Evolutionary conservation across 2,113 vertebrate species (phyloP), one percentile per base, ranked within the genome.

Genomic region (Tinamus guttatus): DNA sequence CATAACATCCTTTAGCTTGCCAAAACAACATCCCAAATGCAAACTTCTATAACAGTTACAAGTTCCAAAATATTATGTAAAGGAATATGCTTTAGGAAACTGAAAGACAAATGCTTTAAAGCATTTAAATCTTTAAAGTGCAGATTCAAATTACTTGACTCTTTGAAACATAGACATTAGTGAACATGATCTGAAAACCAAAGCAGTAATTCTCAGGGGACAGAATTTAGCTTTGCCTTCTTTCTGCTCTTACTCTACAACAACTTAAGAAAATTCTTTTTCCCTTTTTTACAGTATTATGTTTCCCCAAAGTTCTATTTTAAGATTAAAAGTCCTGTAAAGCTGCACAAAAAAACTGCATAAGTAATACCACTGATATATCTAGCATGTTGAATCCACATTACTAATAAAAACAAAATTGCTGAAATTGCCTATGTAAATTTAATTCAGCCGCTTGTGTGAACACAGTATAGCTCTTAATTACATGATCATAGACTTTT

Each of bases 161-260:
- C 36, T 58, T 74, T 0, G 0, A 13, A 65, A 7, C 13, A 68
- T 34, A 81, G 32, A 22, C 4, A 85, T 11, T 62, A 69, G 5
- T 2, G 3, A 80, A 67, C 5, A 45, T 13, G 25, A 14, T 7
- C 17, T 47, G 36, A 80, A 93, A 80, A 80, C 1, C 0, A n/a
- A 70, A 74, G 24, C 45, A 32, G 18, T 45, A 58, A 17, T 17
- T 85, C 41, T 45, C 30, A 10, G 22, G 4, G 3, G 28, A 56
- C 5, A 6, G 19, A 67, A 25, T 93, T 70, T 67, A 43, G 22
- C 34, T 68, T 27, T 24, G 74, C 7, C 11, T 36, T 75, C 69
- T 89, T 88, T 45, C 30, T 7, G 0, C n/a, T n/a, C n/a, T n/a
- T n/a, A n/a, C n/a, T n/a, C 40, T 87, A 15, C 41, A 85, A 70